phyloP scores from a whole-genome alignment of 2,113 vertebrate species.

The Eretmochelys imbricata region DNA sequence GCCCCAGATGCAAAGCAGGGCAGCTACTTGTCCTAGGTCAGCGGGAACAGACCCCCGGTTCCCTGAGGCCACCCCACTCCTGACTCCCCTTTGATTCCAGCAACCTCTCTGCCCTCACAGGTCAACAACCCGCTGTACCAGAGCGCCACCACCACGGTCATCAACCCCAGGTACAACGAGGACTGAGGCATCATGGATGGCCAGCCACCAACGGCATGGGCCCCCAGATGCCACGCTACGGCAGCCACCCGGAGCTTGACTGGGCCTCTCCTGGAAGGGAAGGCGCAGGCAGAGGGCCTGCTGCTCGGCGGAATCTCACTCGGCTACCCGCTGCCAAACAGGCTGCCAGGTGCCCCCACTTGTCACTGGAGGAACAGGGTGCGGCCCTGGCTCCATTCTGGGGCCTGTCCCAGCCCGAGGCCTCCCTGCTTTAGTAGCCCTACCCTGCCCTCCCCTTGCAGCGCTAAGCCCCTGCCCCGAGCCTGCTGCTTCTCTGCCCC shows the following conservation, averaged over 20 bases:
- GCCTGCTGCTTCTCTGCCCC: background rate
- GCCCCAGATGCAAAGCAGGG: background rate
- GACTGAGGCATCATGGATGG: background rate
- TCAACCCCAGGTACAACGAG: constrained; percentile 74
- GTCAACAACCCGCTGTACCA: constrained; percentile 79
- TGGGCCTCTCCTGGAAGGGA: background rate
- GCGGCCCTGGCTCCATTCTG: background rate
- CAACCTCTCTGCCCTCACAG: constrained; percentile 33
- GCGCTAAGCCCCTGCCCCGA: too few species aligned
- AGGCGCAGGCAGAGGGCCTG: background rate
- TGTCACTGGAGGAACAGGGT: too few species aligned
- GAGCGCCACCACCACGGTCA: constrained; percentile 77
- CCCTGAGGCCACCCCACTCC: background rate
- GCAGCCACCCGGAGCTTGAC: background rate
- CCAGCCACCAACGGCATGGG: too few species aligned
- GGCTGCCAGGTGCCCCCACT: background rate
- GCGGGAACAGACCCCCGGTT: too few species aligned
- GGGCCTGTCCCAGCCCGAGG: background rate
- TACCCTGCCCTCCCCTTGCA: too few species aligned
- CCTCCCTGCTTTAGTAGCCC: too few species aligned
- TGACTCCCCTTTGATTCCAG: background rate
- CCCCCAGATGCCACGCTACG: too few species aligned
- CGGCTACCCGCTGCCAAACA: background rate
- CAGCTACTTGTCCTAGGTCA: background rate
- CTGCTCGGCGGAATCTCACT: background rate